Conservation (phyloP, 1,140 invertebrate species). For the Drosophila lacertosa region DNA sequence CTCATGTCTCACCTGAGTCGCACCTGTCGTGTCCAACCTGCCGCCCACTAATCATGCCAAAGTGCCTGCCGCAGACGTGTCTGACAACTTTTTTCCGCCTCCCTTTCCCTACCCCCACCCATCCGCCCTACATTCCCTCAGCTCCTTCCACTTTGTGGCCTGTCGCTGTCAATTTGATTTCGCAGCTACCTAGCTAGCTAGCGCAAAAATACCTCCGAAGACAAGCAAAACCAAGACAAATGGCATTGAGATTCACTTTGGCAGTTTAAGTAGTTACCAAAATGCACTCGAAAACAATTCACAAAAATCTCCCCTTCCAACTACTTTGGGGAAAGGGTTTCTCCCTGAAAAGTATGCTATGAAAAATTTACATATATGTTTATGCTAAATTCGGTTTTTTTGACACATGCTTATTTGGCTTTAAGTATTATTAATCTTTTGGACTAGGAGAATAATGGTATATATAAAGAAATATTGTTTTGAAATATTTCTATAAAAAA, state of each 20-base stretch:
- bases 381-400: background rate
- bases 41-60: slow-evolving; percentile 28
- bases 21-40: slow-evolving; percentile 12
- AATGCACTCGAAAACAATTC: background rate
- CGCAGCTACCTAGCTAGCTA: no score
- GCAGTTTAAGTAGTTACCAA: slow-evolving; percentile 71
- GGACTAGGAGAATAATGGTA: no score
- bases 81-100: slow-evolving; percentile 6
- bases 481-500: background rate
- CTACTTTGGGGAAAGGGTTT: background rate
- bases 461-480: no score
- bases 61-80: slow-evolving; percentile 49
- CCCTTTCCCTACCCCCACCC: background rate
- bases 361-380: slow-evolving; percentile 1
- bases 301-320: background rate
- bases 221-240: slow-evolving; percentile 43
- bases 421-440: no score
- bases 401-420: background rate
- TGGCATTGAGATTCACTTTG: slow-evolving; percentile 51
- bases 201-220: slow-evolving; percentile 18
- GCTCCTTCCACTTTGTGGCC: slow-evolving; percentile 61
- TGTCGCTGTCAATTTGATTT: slow-evolving; percentile 77
- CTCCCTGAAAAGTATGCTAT: slow-evolving; percentile 24
- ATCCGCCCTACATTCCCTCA: background rate
- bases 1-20: slow-evolving; percentile 40